These are phyloP conservation scores for Ramphastos sulfuratus DNA, from an alignment of 2,113 vertebrate genomes.

Conservation along the genomic window DNA sequence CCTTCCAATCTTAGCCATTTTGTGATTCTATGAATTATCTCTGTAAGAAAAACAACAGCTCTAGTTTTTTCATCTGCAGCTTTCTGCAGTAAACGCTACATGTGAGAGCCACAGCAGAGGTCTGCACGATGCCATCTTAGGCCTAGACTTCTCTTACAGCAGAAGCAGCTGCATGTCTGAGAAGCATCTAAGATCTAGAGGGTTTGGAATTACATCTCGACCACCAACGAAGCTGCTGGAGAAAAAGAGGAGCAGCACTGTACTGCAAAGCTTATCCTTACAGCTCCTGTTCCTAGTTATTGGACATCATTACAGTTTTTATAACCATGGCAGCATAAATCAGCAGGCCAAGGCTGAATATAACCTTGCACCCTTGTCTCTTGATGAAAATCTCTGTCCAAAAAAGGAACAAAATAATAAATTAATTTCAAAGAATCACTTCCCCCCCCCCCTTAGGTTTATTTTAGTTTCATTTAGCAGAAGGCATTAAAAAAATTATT, in stretches of 20 bases:
- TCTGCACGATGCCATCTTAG: background rate
- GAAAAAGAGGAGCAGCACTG: conserved; percentile 8
- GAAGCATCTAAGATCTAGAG: background rate
- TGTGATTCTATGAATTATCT: background rate
- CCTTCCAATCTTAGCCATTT: too few species aligned
- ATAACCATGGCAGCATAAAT: conserved; percentile 19
- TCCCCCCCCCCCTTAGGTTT: conserved; percentile 2
- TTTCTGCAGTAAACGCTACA: background rate
- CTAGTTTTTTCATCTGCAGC: background rate
- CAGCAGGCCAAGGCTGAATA: conserved; percentile 38
- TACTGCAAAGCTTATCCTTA: conserved; percentile 52
- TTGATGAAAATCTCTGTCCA: conserved; percentile 55
- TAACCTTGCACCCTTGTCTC: conserved; percentile 52
- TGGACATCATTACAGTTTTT: conserved; percentile 47
- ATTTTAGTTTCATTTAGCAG: conserved; percentile 63
- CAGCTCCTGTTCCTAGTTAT: conserved; percentile 53
- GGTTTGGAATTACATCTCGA: background rate
- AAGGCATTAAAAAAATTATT: conserved; percentile 46
- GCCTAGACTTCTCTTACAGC: background rate
- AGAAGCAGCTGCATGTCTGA: background rate
- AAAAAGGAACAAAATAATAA: conserved; percentile 59
- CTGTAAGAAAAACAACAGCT: background rate
- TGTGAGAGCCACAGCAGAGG: background rate
- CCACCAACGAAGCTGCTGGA: conserved; percentile 62
- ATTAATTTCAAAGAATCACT: conserved; percentile 59